phyloP scores from a whole-genome alignment of 1,140 invertebrate genomes.

The Holcopasites calliopsidis region DNA sequence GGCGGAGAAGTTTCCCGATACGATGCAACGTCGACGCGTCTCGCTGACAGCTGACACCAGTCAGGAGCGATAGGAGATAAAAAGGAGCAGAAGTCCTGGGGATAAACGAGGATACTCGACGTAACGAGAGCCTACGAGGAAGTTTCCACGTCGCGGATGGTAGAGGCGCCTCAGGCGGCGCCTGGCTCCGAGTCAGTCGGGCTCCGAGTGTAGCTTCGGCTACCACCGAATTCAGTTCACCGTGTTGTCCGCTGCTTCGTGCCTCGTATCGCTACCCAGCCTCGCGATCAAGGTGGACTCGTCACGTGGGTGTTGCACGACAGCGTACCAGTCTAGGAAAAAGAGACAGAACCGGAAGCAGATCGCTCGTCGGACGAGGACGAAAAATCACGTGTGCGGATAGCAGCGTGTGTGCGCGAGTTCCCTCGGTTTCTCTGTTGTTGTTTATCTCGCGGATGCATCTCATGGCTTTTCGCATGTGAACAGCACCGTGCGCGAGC shows the following conservation, averaged over 20 bases:
- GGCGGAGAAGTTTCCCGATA: too few species aligned
- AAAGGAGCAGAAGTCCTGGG: background rate
- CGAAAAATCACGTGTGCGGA: background rate
- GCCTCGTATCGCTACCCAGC: conserved; percentile 27
- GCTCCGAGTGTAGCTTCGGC: conserved; percentile 61
- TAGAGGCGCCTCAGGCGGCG: conserved; percentile 56
- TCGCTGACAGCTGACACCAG: too few species aligned
- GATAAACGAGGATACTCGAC: conserved; percentile 30
- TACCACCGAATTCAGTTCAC: conserved; percentile 68
- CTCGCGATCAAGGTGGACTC: conserved; percentile 39
- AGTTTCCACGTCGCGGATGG: conserved; percentile 52
- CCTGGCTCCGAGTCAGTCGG: conserved; percentile 63
- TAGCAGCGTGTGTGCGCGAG: conserved; percentile 14
- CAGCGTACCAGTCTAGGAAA: background rate
- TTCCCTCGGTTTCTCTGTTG: conserved; percentile 3
- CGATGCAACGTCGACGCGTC: too few species aligned
- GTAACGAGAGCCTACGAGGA: conserved; percentile 35
- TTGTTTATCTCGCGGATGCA: background rate
- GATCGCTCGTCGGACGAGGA: background rate
- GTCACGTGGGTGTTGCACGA: conserved; percentile 44
- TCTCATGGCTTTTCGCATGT: conserved; percentile 5
- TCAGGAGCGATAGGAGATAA: too few species aligned
- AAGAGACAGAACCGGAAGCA: background rate
- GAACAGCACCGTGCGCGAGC: conserved; percentile 14
- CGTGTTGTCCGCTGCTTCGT: conserved; percentile 44